These are phyloP conservation scores for Scomber scombrus DNA, from an alignment of 2,113 vertebrate species.

Conservation along the genomic window DNA sequence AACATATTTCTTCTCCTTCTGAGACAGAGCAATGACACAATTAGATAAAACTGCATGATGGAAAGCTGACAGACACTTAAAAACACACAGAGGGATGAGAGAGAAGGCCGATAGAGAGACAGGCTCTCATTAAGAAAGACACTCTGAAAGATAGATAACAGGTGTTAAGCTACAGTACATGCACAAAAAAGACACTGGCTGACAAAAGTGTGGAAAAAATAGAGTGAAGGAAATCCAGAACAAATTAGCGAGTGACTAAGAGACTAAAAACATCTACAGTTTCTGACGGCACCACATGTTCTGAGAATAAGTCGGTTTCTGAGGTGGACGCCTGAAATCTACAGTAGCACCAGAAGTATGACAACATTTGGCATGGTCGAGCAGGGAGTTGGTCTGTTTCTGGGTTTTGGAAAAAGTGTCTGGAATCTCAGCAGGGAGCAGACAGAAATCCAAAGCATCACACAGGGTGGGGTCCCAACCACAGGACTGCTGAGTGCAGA, in stretches of 20 bases:
- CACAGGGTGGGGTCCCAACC: slow-evolving; percentile 66
- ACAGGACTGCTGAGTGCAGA: slow-evolving; percentile 45
- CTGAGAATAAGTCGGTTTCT: slow-evolving; percentile 46
- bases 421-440: slow-evolving; percentile 60
- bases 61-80: not conserved
- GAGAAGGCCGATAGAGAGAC: not conserved
- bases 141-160: slow-evolving; percentile 1
- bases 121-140: not conserved
- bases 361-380: slow-evolving; percentile 42
- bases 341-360: slow-evolving; percentile 63
- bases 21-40: slow-evolving; percentile 2
- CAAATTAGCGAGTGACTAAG: not conserved
- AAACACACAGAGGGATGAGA: not conserved
- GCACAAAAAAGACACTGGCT: not conserved
- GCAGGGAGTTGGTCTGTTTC: slow-evolving; percentile 65
- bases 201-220: not conserved
- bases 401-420: slow-evolving; percentile 66
- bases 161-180: slow-evolving; percentile 13
- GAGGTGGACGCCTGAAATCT: slow-evolving; percentile 25
- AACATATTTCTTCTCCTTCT: not conserved
- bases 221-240: not conserved
- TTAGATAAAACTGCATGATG: not conserved
- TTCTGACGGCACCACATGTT: slow-evolving; percentile 15
- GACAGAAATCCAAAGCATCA: slow-evolving; percentile 68
- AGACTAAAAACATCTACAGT: not conserved